Evolutionary conservation across 2,888 invertebrate genomes (phyloP).

Genomic region (Rhagophthalmus giganteus): DNA sequence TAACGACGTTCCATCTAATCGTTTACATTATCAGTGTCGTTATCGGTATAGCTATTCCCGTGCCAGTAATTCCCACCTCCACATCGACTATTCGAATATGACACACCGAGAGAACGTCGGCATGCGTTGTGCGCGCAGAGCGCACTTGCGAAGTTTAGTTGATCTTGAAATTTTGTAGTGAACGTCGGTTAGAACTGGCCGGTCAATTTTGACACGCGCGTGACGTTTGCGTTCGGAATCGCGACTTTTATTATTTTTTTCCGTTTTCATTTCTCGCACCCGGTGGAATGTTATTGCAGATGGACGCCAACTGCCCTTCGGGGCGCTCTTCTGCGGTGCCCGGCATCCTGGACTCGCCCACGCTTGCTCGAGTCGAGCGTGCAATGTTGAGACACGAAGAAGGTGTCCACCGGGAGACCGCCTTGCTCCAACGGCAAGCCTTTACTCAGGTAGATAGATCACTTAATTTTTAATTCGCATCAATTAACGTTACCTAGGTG

Average conservation of each 20-base stretch:
- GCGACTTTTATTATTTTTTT: conserved; percentile 3
- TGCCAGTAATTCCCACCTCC: neutral
- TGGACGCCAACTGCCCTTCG: conserved; percentile 37
- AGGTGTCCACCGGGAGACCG: conserved; percentile 46
- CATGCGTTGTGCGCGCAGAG: conserved; percentile 5
- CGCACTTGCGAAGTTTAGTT: conserved; percentile 22
- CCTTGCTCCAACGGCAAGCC: conserved; percentile 45
- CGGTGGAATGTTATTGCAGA: conserved; percentile 45
- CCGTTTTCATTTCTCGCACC: conserved; percentile 4
- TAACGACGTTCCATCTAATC: neutral
- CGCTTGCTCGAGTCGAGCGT: conserved; percentile 63
- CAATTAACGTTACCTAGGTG: no score
- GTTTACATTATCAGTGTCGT: neutral
- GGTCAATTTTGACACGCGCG: conserved; percentile 24
- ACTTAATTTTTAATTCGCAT: no score
- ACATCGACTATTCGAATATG: neutral
- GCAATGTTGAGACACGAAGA: conserved; percentile 61
- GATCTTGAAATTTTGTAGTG: conserved; percentile 12
- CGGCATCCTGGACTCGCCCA: conserved; percentile 63
- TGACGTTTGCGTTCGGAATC: conserved; percentile 20
- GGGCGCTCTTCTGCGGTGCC: conserved; percentile 42
- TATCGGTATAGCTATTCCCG: neutral
- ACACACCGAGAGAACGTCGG: neutral
- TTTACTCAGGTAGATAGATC: conserved; percentile 52
- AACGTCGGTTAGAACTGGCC: conserved; percentile 13